These are phyloP conservation scores for Temnothorax nylanderi DNA, from an alignment of 1,140 invertebrate genomes.

Conservation along the genomic window DNA sequence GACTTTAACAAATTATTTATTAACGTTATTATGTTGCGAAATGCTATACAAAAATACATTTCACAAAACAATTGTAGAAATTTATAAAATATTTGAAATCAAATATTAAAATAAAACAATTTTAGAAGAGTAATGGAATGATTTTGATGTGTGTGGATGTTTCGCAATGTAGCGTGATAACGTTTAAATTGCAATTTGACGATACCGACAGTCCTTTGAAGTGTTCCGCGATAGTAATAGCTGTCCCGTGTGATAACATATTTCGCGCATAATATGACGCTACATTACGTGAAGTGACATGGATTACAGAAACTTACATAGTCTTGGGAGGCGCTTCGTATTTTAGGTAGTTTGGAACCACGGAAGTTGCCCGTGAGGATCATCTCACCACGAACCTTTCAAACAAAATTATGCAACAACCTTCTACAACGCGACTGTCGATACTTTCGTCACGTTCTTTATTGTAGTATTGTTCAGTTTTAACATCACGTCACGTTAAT, in stretches of 20 bases:
- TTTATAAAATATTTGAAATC: not conserved
- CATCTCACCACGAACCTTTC: conserved; percentile 26
- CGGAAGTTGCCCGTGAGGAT: conserved; percentile 30
- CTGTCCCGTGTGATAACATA: conserved; percentile 31
- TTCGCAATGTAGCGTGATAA: not conserved
- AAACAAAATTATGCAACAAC: conserved; percentile 33
- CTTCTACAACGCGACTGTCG: not conserved
- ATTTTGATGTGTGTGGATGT: not conserved
- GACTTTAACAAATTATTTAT: not conserved
- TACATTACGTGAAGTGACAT: conserved; percentile 48
- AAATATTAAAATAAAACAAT: not conserved
- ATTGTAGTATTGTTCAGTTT: not conserved
- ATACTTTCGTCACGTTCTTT: not conserved
- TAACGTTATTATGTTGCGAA: not conserved
- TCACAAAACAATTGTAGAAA: not conserved
- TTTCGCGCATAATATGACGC: conserved; percentile 51
- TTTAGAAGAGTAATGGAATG: not conserved
- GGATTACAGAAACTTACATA: conserved; percentile 39
- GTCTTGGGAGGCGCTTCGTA: conserved; percentile 29
- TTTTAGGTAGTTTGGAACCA: conserved; percentile 46
- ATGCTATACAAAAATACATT: not conserved
- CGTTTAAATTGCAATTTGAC: conserved; percentile 13
- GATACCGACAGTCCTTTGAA: conserved; percentile 15
- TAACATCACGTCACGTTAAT: not conserved
- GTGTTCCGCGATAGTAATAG: conserved; percentile 8